These are phyloP conservation scores for Channa maculata DNA, from an alignment of 2,113 vertebrate genomes.

Conservation along the genomic window DNA sequence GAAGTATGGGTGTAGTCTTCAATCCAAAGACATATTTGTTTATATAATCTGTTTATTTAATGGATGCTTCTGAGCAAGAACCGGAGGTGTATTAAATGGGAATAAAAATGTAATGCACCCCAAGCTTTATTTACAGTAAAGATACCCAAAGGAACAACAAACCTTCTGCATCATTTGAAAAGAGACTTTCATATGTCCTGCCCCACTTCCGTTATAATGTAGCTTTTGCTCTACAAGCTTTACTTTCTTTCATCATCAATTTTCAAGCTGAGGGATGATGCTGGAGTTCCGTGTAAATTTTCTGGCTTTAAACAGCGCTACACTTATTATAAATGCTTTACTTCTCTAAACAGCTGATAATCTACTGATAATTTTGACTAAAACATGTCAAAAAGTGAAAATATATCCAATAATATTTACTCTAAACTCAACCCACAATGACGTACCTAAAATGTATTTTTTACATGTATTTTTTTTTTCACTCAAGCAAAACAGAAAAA, in stretches of 20 bases:
- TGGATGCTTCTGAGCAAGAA: background rate
- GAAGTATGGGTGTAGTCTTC: slow-evolving; percentile 11
- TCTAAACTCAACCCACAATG: background rate
- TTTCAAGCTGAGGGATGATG: slow-evolving; percentile 17
- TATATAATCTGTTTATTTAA: slow-evolving; percentile 27
- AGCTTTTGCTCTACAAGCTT: slow-evolving; percentile 10
- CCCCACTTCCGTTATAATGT: slow-evolving; percentile 15
- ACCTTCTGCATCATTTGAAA: slow-evolving; percentile 24
- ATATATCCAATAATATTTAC: background rate
- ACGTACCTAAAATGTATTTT: background rate
- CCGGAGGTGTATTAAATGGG: background rate
- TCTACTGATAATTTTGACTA: background rate
- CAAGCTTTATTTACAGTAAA: background rate
- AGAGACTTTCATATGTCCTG: slow-evolving; percentile 19
- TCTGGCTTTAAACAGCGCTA: background rate
- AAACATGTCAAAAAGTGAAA: background rate
- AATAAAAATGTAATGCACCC: background rate
- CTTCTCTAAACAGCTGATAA: too few relatives aligned
- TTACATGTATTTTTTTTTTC: too few relatives aligned
- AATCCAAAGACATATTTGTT: slow-evolving; percentile 3
- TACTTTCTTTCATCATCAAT: background rate
- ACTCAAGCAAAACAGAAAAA: background rate
- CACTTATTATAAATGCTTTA: too few relatives aligned
- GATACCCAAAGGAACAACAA: slow-evolving; percentile 3
- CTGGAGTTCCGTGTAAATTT: background rate